phyloP scores from a whole-genome alignment of 1,140 invertebrate species.

The Drosophila sp. region DNA sequence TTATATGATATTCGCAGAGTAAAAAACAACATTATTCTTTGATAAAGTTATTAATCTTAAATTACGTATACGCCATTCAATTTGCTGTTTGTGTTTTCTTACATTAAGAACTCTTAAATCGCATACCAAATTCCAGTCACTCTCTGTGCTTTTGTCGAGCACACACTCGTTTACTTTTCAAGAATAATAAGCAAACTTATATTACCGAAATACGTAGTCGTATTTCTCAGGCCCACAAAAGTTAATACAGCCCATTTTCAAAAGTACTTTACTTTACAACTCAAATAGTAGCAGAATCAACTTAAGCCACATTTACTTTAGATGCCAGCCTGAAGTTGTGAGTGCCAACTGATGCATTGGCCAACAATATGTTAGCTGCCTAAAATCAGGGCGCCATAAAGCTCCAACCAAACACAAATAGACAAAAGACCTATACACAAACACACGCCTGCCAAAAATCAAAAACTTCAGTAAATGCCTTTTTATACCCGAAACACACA shows the following conservation, averaged over 20 bases:
- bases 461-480: conserved; percentile 35
- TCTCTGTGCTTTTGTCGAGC: neutral
- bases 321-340: conserved; percentile 3
- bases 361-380: conserved; percentile 34
- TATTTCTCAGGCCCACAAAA: conserved; percentile 2
- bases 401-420: conserved; percentile 35
- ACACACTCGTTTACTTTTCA: conserved; percentile 1
- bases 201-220: conserved; percentile 26
- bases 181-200: conserved; percentile 20
- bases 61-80: no score
- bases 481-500: conserved; percentile 30
- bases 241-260: conserved; percentile 7
- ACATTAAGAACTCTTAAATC: neutral
- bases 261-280: conserved; percentile 40
- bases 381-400: conserved; percentile 45
- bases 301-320: conserved; percentile 35
- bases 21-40: no score
- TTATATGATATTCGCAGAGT: no score
- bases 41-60: no score
- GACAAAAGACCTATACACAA: conserved; percentile 17
- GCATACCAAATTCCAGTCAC: neutral
- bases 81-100: neutral
- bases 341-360: conserved; percentile 32
- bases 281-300: conserved; percentile 41
- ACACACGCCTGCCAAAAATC: conserved; percentile 38